These are phyloP conservation scores for Nannobrachium achirus DNA, from an alignment of 2,113 vertebrate genomes.

Conservation along the genomic window DNA sequence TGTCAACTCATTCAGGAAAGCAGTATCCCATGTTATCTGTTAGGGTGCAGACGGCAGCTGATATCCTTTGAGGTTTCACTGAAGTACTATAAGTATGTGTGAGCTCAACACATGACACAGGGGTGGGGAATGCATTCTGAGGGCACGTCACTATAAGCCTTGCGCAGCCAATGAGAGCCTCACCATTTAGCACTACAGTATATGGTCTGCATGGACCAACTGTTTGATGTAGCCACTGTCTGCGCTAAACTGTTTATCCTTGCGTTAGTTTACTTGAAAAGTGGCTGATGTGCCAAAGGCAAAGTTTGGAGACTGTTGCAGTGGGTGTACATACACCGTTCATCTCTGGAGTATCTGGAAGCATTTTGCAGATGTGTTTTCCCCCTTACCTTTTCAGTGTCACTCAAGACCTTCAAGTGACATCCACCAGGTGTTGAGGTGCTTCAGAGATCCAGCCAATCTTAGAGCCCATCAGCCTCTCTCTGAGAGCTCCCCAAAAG, in stretches of 20 bases:
- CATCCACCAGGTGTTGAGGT: conserved; percentile 42
- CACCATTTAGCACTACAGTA: conserved; percentile 28
- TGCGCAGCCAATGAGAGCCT: conserved; percentile 70
- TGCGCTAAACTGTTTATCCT: conserved; percentile 48
- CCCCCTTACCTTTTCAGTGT: conserved; percentile 36
- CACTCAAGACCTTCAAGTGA: conserved; percentile 38
- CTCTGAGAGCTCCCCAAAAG: conserved; percentile 52
- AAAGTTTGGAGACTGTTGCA: conserved; percentile 41
- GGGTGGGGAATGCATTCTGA: conserved; percentile 64
- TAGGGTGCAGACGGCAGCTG: conserved; percentile 42
- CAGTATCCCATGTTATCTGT: conserved; percentile 61
- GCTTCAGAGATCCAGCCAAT: conserved; percentile 40
- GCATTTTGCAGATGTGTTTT: conserved; percentile 38
- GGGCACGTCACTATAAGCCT: conserved; percentile 54
- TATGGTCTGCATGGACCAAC: conserved; percentile 33
- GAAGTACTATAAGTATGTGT: conserved; percentile 38
- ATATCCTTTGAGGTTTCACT: conserved; percentile 58
- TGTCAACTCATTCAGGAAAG: conserved; percentile 50
- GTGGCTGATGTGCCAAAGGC: conserved; percentile 27
- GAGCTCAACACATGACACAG: conserved; percentile 61
- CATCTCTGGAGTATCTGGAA: conserved; percentile 37
- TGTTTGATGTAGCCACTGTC: conserved; percentile 52
- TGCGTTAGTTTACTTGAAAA: conserved; percentile 15
- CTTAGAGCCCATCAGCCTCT: conserved; percentile 43
- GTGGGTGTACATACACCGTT: conserved; percentile 40